A percentile compares a stretch with the other conserved stretches of the same genome.
Conservation (phyloP, 2,888 invertebrate genomes). For the Hirtodrosophila trivittata region DNA sequence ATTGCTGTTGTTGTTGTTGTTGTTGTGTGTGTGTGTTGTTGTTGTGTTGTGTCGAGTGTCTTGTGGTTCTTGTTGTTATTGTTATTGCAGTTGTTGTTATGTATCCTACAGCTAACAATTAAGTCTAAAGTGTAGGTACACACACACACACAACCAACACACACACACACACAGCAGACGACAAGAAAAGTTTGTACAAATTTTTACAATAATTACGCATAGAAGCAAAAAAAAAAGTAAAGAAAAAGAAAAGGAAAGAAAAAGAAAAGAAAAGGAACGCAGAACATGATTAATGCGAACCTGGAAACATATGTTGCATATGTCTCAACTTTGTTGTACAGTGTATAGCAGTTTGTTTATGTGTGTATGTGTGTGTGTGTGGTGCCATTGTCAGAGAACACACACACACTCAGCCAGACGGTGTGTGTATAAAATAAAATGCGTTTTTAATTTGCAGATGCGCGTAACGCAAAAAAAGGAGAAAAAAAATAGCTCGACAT, state of each 20-base stretch:
- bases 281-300: conserved; percentile 45
- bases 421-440: conserved; percentile 69
- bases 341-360: conserved; percentile 20
- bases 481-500: conserved; percentile 40
- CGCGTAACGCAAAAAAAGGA: conserved; percentile 59
- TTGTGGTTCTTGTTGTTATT: conserved; percentile 30
- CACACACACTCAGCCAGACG: conserved; percentile 1
- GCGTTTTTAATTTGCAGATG: conserved; percentile 80
- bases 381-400: conserved; percentile 66
- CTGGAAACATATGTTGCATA: conserved; percentile 43
- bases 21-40: conserved; percentile 42
- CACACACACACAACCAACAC: conserved; percentile 28
- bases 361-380: conserved; percentile 27
- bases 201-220: conserved; percentile 68
- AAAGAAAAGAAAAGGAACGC: conserved; percentile 4
- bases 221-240: conserved; percentile 27
- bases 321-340: conserved; percentile 30
- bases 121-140: conserved; percentile 73
- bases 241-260: conserved; percentile 22
- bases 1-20: conserved; percentile 26
- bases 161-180: conserved; percentile 36
- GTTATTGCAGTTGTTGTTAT: conserved; percentile 58
- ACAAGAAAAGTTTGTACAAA: conserved; percentile 60
- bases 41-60: conserved; percentile 24
- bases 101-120: conserved; percentile 77